Percentiles rank a stretch among this genome's conserved stretches.
Conservation (phyloP, 2,113 vertebrate species). For the Percina caprodes region DNA sequence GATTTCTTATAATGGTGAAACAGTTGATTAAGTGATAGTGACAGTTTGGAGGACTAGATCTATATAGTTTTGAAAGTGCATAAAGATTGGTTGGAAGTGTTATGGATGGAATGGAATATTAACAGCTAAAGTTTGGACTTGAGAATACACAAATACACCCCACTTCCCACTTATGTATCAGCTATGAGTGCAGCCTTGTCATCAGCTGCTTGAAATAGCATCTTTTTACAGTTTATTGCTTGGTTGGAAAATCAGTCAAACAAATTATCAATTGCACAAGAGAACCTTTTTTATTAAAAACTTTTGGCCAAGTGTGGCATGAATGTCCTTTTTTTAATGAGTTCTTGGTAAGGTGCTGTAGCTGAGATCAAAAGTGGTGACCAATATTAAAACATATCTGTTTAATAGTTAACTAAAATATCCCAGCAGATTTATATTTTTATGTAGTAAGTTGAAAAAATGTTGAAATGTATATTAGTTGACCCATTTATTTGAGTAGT, state of each 20-base stretch:
- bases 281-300: conserved; percentile 29
- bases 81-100: conserved; percentile 27
- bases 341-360: background rate
- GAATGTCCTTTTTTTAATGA: background rate
- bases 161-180: conserved; percentile 56
- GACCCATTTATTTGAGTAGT: conserved; percentile 26
- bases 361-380: background rate
- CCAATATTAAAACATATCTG: background rate
- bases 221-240: conserved; percentile 44
- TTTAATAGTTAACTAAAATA: conserved; percentile 1
- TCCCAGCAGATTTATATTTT: background rate
- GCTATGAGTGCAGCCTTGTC: conserved; percentile 53
- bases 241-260: conserved; percentile 42
- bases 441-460: background rate
- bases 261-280: conserved; percentile 44
- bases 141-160: conserved; percentile 35
- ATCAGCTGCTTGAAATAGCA: conserved; percentile 42
- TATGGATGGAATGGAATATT: background rate
- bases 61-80: conserved; percentile 33
- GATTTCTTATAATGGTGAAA: conserved; percentile 14
- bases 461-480: conserved; percentile 1
- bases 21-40: conserved; percentile 19
- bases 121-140: conserved; percentile 35
- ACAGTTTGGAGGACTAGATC: conserved; percentile 23
- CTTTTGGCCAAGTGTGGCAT: conserved; percentile 17